These are phyloP conservation scores for Pseudorhombus dupliciocellatus DNA, from an alignment of 2,113 vertebrate species.

Conservation along the genomic window DNA sequence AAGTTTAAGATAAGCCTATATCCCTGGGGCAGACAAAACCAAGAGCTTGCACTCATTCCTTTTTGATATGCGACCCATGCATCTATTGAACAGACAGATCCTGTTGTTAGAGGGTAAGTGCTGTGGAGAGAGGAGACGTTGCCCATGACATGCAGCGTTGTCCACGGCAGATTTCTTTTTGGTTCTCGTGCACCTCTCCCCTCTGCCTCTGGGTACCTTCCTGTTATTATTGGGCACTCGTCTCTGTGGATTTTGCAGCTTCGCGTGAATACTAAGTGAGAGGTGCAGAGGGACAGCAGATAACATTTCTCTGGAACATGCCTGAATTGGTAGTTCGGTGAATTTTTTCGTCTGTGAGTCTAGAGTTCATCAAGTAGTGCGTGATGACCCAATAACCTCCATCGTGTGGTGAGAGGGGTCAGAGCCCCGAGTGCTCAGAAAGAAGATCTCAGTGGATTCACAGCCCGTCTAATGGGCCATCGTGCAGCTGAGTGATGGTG, in stretches of 20 bases:
- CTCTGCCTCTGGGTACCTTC: neutral
- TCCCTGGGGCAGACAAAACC: slow-evolving; percentile 50
- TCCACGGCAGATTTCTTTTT: slow-evolving; percentile 2
- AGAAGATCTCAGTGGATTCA: no score
- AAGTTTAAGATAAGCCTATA: slow-evolving; percentile 42
- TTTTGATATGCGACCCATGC: slow-evolving; percentile 52
- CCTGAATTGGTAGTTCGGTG: neutral
- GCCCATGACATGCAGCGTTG: slow-evolving; percentile 22
- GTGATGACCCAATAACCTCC: no score
- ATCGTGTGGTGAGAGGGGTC: slow-evolving; percentile 21
- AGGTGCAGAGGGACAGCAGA: neutral
- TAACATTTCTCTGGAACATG: neutral
- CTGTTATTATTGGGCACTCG: neutral
- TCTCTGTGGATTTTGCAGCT: neutral
- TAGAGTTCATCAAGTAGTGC: neutral
- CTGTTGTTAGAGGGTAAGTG: slow-evolving; percentile 43
- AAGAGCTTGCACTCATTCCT: slow-evolving; percentile 51
- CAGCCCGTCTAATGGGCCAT: no score
- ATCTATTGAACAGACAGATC: slow-evolving; percentile 40
- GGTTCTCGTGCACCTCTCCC: neutral
- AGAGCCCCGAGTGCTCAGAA: neutral
- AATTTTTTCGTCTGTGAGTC: neutral
- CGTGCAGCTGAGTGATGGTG: no score
- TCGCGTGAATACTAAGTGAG: neutral
- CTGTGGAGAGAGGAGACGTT: slow-evolving; percentile 33